Percentiles rank a stretch among this genome's conserved stretches.
phyloP scores from a whole-genome alignment of 2,888 invertebrate species.

The Megaustenia siamemsis region DNA sequence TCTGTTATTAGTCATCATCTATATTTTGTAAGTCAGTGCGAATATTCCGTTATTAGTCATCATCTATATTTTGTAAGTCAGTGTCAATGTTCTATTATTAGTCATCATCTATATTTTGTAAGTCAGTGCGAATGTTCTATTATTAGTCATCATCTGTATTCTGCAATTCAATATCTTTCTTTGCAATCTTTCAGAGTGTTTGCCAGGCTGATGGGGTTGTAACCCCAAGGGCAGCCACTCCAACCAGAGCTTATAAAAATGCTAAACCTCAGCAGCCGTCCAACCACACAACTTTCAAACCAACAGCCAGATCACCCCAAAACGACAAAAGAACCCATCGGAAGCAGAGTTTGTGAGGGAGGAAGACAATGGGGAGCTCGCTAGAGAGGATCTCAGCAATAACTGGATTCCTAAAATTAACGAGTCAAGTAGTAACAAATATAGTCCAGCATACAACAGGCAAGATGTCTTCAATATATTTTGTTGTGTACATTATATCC shows the following conservation, averaged over 20 bases:
- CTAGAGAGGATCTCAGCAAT: not conserved
- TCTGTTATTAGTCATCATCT: too few species aligned
- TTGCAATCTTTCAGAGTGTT: constrained; percentile 18
- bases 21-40: too few species aligned
- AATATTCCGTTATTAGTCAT: too few species aligned
- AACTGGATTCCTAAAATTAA: not conserved
- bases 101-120: too few species aligned
- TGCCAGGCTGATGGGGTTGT: constrained; percentile 29
- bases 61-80: too few species aligned
- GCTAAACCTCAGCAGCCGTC: not conserved
- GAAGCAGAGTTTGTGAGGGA: not conserved
- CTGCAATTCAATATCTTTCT: not conserved
- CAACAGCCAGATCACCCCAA: constrained; percentile 14
- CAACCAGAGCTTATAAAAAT: not conserved
- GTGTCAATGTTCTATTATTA: too few species aligned
- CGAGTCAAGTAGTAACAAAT: constrained; percentile 43
- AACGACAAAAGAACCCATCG: not conserved
- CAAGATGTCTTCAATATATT: constrained; percentile 18
- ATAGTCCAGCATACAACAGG: constrained; percentile 42
- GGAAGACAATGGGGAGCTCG: not conserved
- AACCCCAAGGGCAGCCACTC: constrained; percentile 27
- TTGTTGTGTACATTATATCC: too few species aligned
- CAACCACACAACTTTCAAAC: constrained; percentile 27
- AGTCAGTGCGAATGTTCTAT: too few species aligned
- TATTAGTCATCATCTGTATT: too few species aligned